phyloP scores from a whole-genome alignment of 2,113 vertebrate genomes.

The Crotalus helleri region DNA sequence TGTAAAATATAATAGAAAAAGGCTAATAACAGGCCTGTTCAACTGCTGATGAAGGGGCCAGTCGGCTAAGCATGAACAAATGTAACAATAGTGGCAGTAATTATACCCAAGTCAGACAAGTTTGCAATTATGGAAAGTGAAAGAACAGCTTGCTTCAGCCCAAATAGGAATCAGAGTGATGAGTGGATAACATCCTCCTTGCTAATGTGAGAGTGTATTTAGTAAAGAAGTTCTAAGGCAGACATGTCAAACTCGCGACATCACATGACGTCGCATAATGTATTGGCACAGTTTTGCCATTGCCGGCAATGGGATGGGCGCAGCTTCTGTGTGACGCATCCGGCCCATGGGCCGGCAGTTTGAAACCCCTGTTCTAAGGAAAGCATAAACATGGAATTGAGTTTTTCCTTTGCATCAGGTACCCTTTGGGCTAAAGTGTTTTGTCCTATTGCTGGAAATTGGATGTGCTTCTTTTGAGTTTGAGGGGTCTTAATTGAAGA shows the following conservation, averaged over 20 bases:
- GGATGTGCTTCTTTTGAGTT: background rate
- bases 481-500: background rate
- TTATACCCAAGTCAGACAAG: background rate
- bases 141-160: background rate
- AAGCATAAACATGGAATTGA: conserved; percentile 13
- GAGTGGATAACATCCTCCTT: background rate
- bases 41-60: fast-evolving
- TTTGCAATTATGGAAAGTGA: fast-evolving
- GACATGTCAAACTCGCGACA: no score
- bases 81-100: fast-evolving
- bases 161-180: background rate
- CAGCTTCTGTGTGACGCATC: no score
- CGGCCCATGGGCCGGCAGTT: no score
- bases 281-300: no score
- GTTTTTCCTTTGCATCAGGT: background rate
- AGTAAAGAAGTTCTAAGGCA: background rate
- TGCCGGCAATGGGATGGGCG: no score
- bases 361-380: background rate
- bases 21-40: background rate
- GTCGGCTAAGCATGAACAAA: background rate
- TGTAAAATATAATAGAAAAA: fast-evolving
- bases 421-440: background rate
- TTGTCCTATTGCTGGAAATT: background rate
- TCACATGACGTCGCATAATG: fast-evolving
- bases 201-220: background rate